Percentiles rank a stretch among this genome's conserved stretches.
Conservation (phyloP, 2,113 vertebrate species). For the Gymnogyps californianus region DNA sequence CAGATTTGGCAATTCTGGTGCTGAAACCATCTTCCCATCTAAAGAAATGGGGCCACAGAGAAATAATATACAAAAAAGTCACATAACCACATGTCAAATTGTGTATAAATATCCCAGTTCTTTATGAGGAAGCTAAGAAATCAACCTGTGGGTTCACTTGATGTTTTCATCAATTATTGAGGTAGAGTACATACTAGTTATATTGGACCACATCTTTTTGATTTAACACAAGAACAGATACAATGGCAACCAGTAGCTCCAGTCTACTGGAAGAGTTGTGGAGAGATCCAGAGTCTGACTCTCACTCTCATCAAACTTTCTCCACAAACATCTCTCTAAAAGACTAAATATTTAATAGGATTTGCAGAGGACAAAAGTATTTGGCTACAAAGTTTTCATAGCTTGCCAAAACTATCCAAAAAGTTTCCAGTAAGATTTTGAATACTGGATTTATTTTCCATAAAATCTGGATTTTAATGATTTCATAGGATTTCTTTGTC, state of each 20-base stretch:
- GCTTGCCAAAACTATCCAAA: not conserved
- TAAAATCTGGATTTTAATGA: not conserved
- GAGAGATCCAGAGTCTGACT: not conserved
- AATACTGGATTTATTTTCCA: not conserved
- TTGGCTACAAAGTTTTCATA: not conserved
- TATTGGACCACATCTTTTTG: not conserved
- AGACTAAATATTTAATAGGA: not conserved
- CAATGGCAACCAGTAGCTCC: not conserved
- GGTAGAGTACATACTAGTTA: not conserved
- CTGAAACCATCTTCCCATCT: not conserved
- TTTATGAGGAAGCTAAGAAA: not conserved
- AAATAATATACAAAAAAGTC: not conserved
- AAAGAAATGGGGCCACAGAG: not conserved
- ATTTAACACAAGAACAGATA: not conserved
- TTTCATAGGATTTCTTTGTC: not conserved
- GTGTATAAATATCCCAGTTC: not conserved
- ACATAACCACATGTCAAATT: not conserved
- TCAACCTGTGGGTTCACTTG: not conserved
- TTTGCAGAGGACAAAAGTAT: not conserved
- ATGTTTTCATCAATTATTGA: not conserved
- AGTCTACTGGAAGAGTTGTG: not conserved
- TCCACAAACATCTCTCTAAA: not conserved
- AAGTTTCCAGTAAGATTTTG: not conserved
- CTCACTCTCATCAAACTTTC: not conserved
- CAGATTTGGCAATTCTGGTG: not conserved